Conservation (phyloP, 2,888 invertebrate species). For the Mantis religiosa region DNA sequence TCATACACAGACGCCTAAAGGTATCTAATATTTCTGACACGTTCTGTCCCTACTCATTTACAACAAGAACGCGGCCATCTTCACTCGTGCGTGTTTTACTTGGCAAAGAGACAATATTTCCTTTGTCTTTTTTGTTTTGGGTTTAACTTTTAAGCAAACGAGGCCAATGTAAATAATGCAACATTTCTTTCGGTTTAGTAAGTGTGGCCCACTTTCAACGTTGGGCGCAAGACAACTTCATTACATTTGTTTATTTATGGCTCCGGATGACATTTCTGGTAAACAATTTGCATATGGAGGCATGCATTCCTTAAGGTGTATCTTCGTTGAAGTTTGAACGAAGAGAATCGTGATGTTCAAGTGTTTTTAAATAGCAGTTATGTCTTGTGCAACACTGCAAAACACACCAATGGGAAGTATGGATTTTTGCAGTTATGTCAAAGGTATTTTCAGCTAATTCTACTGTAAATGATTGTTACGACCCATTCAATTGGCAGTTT, state of each 20-base stretch:
- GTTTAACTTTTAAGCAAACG: not conserved
- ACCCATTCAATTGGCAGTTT: too few relatives aligned
- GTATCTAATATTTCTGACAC: not conserved
- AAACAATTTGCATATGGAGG: not conserved
- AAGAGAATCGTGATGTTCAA: too few relatives aligned
- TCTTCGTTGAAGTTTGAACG: not conserved
- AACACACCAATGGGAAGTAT: too few relatives aligned
- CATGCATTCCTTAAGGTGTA: too few relatives aligned
- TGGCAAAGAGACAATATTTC: not conserved
- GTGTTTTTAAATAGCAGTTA: not conserved
- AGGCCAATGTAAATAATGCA: not conserved
- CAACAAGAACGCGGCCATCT: not conserved
- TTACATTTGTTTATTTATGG: not conserved
- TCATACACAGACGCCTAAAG: not conserved
- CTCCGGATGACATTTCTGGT: not conserved
- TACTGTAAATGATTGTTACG: too few relatives aligned
- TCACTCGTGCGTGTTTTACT: not conserved
- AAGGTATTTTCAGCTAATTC: too few relatives aligned
- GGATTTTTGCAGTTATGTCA: too few relatives aligned
- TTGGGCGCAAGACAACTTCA: not conserved
- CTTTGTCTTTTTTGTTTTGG: not conserved
- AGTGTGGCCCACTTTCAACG: not conserved
- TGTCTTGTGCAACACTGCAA: not conserved
- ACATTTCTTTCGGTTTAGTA: not conserved
- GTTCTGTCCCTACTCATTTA: not conserved